Evolutionary conservation across 2,797 vertebrate genomes (phyloP).

Genomic region (Scomberomorus guttatus): DNA sequence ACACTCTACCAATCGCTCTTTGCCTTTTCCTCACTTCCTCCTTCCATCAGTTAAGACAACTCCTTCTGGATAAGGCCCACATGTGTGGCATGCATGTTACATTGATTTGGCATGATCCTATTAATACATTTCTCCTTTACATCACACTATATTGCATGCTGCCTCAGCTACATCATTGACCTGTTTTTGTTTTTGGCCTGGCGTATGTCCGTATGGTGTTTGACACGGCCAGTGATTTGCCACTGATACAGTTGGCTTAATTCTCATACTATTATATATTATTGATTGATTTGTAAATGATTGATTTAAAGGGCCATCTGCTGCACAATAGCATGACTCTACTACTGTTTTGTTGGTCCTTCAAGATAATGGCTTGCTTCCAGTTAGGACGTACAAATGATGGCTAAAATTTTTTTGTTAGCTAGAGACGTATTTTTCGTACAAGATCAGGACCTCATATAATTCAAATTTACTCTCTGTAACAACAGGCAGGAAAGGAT

Average conservation of each 20-base stretch:
- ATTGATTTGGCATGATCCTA: conserved; percentile 55
- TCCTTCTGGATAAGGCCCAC: conserved; percentile 48
- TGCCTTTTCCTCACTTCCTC: conserved; percentile 60
- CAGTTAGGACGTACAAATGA: conserved; percentile 64
- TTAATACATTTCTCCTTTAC: conserved; percentile 55
- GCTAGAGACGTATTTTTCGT: conserved; percentile 30
- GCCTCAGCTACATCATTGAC: conserved; percentile 65
- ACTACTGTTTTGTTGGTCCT: conserved; percentile 41
- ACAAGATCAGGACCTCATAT: conserved; percentile 42
- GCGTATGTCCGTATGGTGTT: conserved; percentile 61
- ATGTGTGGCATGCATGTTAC: conserved; percentile 11
- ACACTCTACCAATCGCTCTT: conserved; percentile 64
- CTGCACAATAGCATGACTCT: conserved; percentile 42
- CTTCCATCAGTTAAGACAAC: conserved; percentile 52
- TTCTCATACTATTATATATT: conserved; percentile 61
- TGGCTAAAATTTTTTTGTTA: conserved; percentile 47
- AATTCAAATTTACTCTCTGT: conserved; percentile 45
- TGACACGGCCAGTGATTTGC: conserved; percentile 52
- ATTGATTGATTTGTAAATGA: conserved; percentile 78
- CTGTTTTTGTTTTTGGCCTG: conserved; percentile 58
- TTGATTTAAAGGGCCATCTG: conserved; percentile 83
- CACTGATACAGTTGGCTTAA: conserved; percentile 59
- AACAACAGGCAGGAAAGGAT: conserved; percentile 37
- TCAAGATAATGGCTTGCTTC: conserved; percentile 60
- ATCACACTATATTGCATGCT: conserved; percentile 28